Conservation (phyloP, 1,140 invertebrate genomes). For the Cotesia glomerata region DNA sequence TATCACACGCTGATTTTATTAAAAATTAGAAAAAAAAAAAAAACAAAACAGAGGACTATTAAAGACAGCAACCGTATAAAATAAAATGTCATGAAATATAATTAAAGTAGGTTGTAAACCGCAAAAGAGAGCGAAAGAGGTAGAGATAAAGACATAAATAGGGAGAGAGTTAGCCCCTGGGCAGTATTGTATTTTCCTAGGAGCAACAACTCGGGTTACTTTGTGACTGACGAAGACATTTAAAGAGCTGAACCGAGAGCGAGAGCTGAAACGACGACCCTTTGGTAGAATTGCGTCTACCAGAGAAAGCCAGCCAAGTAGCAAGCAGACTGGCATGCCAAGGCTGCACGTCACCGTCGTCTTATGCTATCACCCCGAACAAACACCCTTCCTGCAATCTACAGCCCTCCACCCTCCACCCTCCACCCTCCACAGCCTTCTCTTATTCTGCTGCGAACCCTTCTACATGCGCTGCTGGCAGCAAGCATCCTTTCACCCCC, state of each 20-base stretch:
- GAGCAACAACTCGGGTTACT: slow-evolving; percentile 27
- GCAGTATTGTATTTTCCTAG: slow-evolving; percentile 29
- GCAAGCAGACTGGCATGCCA: slow-evolving; percentile 29
- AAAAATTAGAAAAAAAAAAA: too few relatives aligned
- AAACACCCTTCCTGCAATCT: slow-evolving; percentile 45
- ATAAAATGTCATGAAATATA: too few relatives aligned
- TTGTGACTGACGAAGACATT: slow-evolving; percentile 46
- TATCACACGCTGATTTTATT: too few relatives aligned
- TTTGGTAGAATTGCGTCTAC: slow-evolving; percentile 25
- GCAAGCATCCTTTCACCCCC: slow-evolving; percentile 8
- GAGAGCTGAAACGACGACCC: slow-evolving; percentile 29
- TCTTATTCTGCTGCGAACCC: slow-evolving; percentile 7
- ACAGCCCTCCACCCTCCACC: too few relatives aligned
- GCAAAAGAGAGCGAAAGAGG: too few relatives aligned
- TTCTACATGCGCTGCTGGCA: slow-evolving; percentile 6
- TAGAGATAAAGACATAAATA: too few relatives aligned
- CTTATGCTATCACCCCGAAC: slow-evolving; percentile 62
- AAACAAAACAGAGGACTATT: too few relatives aligned
- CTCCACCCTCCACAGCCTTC: slow-evolving; percentile 14
- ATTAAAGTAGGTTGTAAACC: too few relatives aligned
- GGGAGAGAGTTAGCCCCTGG: background rate
- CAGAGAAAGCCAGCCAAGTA: slow-evolving; percentile 33
- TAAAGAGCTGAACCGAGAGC: slow-evolving; percentile 42
- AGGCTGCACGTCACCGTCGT: slow-evolving; percentile 60
- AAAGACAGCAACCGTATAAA: too few relatives aligned